A percentile compares a stretch with the other conserved stretches of the same genome.
Evolutionary conservation across 2,797 vertebrate species (phyloP).

Genomic region (Pseudocheirus occidentalis): DNA sequence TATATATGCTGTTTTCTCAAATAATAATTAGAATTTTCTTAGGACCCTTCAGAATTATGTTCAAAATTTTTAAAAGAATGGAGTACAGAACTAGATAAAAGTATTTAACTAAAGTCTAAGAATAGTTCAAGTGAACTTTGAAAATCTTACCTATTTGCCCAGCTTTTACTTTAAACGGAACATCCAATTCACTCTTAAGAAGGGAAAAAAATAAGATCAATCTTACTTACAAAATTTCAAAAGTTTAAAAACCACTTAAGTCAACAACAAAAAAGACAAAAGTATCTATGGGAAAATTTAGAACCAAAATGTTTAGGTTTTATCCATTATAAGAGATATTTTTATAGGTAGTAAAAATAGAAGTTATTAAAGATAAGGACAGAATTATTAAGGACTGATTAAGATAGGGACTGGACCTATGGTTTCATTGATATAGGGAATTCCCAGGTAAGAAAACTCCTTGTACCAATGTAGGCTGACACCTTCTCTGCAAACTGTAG

Average conservation of each 20-base stretch:
- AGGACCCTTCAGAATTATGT: conserved; percentile 44
- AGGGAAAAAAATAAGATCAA: conserved; percentile 61
- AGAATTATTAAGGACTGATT: background rate
- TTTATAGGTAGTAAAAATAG: background rate
- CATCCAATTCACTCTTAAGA: conserved; percentile 92
- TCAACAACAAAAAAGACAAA: conserved; percentile 43
- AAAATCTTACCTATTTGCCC: conserved; percentile 94
- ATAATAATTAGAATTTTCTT: conserved; percentile 13
- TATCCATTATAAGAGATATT: conserved; percentile 25
- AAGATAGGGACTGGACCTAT: background rate
- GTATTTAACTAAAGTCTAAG: conserved; percentile 9
- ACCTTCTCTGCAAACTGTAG: too few relatives aligned
- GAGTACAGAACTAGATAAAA: background rate
- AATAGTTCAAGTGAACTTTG: conserved; percentile 23
- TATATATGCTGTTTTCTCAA: background rate
- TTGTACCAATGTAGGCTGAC: background rate
- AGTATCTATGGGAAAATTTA: conserved; percentile 5
- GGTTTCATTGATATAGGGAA: background rate
- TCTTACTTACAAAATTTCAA: conserved; percentile 20
- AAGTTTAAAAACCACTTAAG: conserved; percentile 21
- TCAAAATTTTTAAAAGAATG: conserved; percentile 51
- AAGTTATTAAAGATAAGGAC: background rate
- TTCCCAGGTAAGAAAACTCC: background rate
- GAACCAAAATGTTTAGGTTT: conserved; percentile 30
- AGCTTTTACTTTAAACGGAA: conserved; percentile 95